These are phyloP conservation scores for Stichodactyla helianthus DNA, from an alignment of 64 coral and sea anemone genomes.

Conservation along the genomic window DNA sequence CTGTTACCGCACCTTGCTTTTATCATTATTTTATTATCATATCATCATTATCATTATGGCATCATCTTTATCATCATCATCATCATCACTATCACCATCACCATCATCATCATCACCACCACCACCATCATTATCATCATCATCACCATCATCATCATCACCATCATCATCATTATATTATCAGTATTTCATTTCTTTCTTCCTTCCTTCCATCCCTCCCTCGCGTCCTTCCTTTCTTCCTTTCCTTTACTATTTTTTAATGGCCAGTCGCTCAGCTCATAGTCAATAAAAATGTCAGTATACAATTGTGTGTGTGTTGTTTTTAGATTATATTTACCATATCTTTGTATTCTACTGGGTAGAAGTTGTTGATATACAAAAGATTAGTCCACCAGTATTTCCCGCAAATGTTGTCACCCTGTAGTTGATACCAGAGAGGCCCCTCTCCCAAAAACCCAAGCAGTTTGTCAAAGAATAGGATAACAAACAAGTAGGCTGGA, in stretches of 20 bases:
- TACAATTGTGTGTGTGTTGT: not conserved
- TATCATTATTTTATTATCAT: too few relatives aligned
- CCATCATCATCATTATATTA: too few relatives aligned
- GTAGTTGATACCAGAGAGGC: conserved; percentile 45
- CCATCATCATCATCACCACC: too few relatives aligned
- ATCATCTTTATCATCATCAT: too few relatives aligned
- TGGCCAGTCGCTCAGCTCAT: too few relatives aligned
- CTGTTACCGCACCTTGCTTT: too few relatives aligned
- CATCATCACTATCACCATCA: too few relatives aligned
- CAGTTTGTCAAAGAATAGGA: conserved; percentile 29
- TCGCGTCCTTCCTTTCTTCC: not conserved
- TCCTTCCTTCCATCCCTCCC: not conserved
- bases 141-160: too few relatives aligned
- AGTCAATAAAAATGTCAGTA: not conserved
- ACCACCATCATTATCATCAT: too few relatives aligned
- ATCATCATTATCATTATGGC: not conserved
- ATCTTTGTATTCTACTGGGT: conserved; percentile 5
- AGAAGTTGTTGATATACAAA: conserved; percentile 94
- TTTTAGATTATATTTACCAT: not conserved
- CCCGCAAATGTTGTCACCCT: conserved; percentile 5
- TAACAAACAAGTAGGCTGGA: too few relatives aligned
- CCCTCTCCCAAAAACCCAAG: conserved; percentile 50
- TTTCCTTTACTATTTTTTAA: too few relatives aligned
- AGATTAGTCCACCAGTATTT: conserved; percentile 95
- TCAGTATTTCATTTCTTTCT: too few relatives aligned